phyloP scores from a whole-genome alignment of 1,140 invertebrate species.

The Brachionus manjavacas region DNA sequence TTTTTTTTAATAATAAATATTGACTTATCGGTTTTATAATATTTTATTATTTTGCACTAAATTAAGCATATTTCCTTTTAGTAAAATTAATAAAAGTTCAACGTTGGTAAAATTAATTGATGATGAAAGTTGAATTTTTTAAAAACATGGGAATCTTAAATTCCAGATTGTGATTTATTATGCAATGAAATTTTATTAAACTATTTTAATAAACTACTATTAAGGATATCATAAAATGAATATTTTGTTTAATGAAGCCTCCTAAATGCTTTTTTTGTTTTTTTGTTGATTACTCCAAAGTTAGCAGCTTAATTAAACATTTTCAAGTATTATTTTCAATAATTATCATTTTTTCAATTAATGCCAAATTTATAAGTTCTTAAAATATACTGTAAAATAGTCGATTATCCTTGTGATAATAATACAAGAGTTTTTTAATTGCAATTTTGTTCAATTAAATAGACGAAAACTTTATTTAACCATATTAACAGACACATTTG shows the following conservation, averaged over 20 bases:
- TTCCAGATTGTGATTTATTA: too few species aligned
- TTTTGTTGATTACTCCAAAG: neutral
- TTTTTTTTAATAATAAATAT: neutral
- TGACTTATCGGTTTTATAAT: constrained; percentile 51
- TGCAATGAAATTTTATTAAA: too few species aligned
- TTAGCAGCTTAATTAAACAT: neutral
- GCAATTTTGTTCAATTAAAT: neutral
- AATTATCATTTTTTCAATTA: neutral
- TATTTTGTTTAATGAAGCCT: neutral
- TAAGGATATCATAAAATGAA: too few species aligned
- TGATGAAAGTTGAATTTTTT: too few species aligned
- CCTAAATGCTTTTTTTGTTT: neutral
- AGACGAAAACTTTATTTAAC: neutral
- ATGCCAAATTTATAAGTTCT: too few species aligned
- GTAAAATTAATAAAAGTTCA: neutral
- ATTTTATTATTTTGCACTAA: constrained; percentile 44
- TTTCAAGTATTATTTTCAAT: neutral
- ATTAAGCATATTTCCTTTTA: neutral
- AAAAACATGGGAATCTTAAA: too few species aligned
- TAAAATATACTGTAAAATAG: neutral
- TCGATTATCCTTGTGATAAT: neutral
- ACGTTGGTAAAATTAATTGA: too few species aligned
- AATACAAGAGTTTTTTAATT: neutral
- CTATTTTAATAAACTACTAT: too few species aligned
- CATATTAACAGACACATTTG: neutral